Base-by-base conservation (phyloP, 2,797 vertebrate genomes). In the Philypnodon macrostomus region DNA sequence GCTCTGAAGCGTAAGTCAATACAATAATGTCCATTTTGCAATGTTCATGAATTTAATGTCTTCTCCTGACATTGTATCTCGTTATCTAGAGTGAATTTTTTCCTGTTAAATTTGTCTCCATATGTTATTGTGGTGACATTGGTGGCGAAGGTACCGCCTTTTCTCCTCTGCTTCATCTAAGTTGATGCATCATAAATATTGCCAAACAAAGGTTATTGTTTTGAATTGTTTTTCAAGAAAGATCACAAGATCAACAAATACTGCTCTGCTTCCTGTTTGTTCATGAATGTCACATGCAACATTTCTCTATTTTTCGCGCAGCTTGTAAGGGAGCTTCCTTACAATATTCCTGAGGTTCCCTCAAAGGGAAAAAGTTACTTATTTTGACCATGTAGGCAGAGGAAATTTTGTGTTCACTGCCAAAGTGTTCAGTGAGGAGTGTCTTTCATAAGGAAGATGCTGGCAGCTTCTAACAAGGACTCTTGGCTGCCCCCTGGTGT, bases 71-170 rank as follows among this genome's bases (percentile, higher is more conserved):
- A 23, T 42, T 41, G 15, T 4, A 23, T 5, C 1, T 21, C 8
- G 27, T 29, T 29, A 29, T 10, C 9, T 27, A 8, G 2, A 27
- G 26, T 27, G 26, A 27, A 2, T 2, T 27, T 27, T 27, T 7
- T 27, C 8, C 26, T 27, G 26, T 9, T 27, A 8, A 10, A 8
- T 9, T 5, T 2, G 4, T 12, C 15, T 42, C n/a, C 24, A 2
- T 16, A 12, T 1, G 45, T 21, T 3, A 41, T 4, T 17, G 19
- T 21, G 11, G 17, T 38, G 0, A 57, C 30, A 29, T n/a, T 57
- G 15, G 58, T 49, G 13, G 53, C 58, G 48, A 53, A 53, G 13
- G 16, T 48, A n/a, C 17, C 44, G 24, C 34, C 23, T 10, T 58
- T 54, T n/a, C 4, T 10, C 21, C 12, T 36, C 6, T 62, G 16